A percentile compares a stretch with the other conserved stretches of the same genome.
Conservation (phyloP, 2,888 invertebrate species). For the Nyleta sp. region DNA sequence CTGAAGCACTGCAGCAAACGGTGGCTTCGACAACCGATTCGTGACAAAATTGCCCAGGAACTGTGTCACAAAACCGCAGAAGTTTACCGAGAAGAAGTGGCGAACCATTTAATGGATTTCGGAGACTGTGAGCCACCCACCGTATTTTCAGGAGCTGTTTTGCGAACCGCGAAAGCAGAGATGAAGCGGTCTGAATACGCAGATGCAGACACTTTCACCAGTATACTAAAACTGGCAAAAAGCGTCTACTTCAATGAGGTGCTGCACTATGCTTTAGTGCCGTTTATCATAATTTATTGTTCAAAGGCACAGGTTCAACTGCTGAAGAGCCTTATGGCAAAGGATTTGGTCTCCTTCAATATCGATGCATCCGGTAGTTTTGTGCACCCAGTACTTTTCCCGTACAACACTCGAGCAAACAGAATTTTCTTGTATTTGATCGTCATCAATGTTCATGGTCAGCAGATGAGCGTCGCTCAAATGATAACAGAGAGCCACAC, state of each 20-base stretch:
- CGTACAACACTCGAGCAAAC: not conserved
- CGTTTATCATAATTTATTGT: constrained; percentile 63
- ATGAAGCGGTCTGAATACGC: too few species aligned
- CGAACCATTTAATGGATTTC: constrained; percentile 36
- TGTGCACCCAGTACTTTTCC: not conserved
- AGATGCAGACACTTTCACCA: too few species aligned
- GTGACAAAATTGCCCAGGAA: not conserved
- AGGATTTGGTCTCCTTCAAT: too few species aligned
- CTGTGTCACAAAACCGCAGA: not conserved
- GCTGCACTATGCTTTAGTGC: constrained; percentile 28
- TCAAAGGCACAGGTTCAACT: constrained; percentile 52
- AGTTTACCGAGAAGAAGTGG: constrained; percentile 5
- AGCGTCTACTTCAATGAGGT: too few species aligned
- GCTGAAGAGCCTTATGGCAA: too few species aligned
- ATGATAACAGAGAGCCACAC: not conserved
- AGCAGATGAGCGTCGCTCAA: not conserved
- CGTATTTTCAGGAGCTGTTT: constrained; percentile 17
- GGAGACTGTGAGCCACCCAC: constrained; percentile 45
- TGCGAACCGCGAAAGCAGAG: not conserved
- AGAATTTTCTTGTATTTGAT: not conserved
- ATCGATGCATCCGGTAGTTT: not conserved
- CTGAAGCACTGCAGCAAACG: constrained; percentile 8
- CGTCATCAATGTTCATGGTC: not conserved
- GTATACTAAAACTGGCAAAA: too few species aligned
- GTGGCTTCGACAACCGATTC: not conserved